Evolutionary conservation across 64 coral and sea anemone genomes (phyloP), one percentile per base, ranked within the genome.

Genomic region (Platygyra sinensis): DNA sequence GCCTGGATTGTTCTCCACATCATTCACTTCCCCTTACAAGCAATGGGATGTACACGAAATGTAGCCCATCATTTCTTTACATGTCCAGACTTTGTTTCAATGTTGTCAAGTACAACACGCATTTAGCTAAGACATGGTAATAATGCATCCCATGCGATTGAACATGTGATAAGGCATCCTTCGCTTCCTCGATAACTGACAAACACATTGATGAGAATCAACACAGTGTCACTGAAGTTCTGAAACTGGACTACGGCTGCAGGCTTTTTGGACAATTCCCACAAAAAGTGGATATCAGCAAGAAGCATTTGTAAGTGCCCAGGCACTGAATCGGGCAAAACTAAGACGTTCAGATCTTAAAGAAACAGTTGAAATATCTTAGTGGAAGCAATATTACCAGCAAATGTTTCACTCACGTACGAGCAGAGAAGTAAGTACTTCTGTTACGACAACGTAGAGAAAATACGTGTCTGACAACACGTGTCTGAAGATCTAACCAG

Each of bases 111-210:
- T n/a, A n/a, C n/a, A n/a, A n/a, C n/a, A n/a, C n/a, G n/a, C n/a
- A n/a, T n/a, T n/a, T n/a, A n/a, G n/a, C n/a, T n/a, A n/a, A n/a
- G n/a, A n/a, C n/a, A n/a, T n/a, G n/a, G n/a, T n/a, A n/a, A n/a
- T n/a, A n/a, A n/a, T n/a, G n/a, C n/a, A n/a, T n/a, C n/a, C n/a
- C n/a, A n/a, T n/a, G n/a, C n/a, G n/a, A n/a, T n/a, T n/a, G n/a
- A n/a, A n/a, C n/a, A n/a, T n/a, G n/a, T n/a, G n/a, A n/a, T n/a
- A n/a, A n/a, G n/a, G n/a, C n/a, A n/a, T n/a, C n/a, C n/a, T n/a
- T n/a, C n/a, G n/a, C n/a, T n/a, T n/a, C 82, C 82, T 86, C 72
- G 82, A 71, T 86, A 86, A 52, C 82, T 86, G 20, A 67, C 62
- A 67, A 71, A 86, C 62, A 86, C 82, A 13, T 86, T 86, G 17